These are phyloP conservation scores for Drosophila bocki DNA, from an alignment of 1,140 invertebrate species.

Conservation along the genomic window DNA sequence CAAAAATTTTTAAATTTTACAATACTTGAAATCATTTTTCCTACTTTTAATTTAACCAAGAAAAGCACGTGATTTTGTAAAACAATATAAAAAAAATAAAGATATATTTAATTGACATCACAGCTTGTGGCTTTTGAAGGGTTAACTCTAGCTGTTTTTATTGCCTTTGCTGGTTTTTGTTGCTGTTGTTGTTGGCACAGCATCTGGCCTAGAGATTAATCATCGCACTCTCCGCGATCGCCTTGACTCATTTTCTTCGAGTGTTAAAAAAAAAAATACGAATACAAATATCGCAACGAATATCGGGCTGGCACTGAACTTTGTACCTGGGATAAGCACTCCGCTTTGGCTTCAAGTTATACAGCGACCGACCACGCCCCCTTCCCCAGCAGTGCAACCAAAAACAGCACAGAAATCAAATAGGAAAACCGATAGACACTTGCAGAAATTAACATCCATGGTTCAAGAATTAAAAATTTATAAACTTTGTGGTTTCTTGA, in stretches of 20 bases:
- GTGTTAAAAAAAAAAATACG: slow-evolving; percentile 7
- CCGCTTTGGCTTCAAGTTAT: slow-evolving; percentile 6
- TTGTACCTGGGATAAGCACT: slow-evolving; percentile 18
- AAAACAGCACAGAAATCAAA: slow-evolving; percentile 63
- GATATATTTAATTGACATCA: background rate
- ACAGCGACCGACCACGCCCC: slow-evolving; percentile 27
- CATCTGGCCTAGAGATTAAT: slow-evolving; percentile 51
- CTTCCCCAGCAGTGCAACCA: slow-evolving; percentile 12
- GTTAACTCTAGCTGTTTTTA: background rate
- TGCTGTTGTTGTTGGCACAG: slow-evolving; percentile 26
- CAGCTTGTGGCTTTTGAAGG: background rate
- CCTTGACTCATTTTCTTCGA: slow-evolving; percentile 39
- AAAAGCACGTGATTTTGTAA: background rate
- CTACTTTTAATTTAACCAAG: background rate
- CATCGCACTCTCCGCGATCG: slow-evolving; percentile 24
- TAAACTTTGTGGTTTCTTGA: background rate
- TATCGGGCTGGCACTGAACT: slow-evolving; percentile 18
- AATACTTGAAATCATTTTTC: background rate
- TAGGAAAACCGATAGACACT: slow-evolving; percentile 65
- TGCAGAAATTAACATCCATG: background rate
- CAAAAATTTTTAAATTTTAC: background rate
- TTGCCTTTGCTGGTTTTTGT: background rate
- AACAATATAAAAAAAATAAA: background rate
- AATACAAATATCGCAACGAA: slow-evolving; percentile 3
- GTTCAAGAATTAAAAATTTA: background rate